These are phyloP conservation scores for Bambusicola thoracicus DNA, from an alignment of 2,113 vertebrate species.

Conservation along the genomic window DNA sequence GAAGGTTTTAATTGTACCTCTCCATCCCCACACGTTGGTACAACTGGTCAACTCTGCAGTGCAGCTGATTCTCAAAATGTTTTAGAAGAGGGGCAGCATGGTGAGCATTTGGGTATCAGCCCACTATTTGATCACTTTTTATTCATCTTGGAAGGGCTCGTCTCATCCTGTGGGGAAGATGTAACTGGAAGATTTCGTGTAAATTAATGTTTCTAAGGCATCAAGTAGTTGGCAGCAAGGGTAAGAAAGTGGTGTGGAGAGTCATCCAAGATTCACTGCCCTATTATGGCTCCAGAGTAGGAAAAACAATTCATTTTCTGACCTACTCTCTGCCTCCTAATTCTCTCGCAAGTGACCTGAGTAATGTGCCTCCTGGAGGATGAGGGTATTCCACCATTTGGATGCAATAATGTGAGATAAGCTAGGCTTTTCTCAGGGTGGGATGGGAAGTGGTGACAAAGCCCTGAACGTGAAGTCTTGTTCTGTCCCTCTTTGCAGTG, in stretches of 20 bases:
- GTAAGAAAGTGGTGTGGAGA: background rate
- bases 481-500: background rate
- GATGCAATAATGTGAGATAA: background rate
- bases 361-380: background rate
- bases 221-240: background rate
- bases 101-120: background rate
- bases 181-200: background rate
- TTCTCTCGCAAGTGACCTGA: background rate
- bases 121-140: no score
- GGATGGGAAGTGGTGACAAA: background rate
- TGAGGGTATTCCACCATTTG: background rate
- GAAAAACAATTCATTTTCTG: background rate
- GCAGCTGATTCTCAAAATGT: accelerated
- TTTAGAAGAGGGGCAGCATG: background rate
- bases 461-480: accelerated
- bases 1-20: background rate
- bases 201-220: background rate
- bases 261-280: accelerated
- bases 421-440: background rate
- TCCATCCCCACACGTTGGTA: accelerated
- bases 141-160: background rate
- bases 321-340: background rate
- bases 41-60: accelerated
- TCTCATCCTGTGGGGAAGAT: background rate
- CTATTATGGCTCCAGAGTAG: accelerated